Base-by-base conservation (phyloP, 2,888 invertebrate species). In the Nomada lathburiana region DNA sequence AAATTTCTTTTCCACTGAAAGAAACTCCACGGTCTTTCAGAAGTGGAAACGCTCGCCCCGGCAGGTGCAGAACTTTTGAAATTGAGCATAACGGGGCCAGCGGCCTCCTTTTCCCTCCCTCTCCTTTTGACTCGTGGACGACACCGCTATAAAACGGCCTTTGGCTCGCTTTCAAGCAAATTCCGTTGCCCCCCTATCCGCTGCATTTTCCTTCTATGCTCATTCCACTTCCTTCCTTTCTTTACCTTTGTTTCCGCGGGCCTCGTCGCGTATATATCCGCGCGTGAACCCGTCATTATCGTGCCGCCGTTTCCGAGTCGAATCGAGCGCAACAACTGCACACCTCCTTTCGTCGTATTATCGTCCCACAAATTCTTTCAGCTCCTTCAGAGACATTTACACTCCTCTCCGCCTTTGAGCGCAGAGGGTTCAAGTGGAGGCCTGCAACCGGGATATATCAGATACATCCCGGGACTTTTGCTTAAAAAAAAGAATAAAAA, bases 31-130 rank as follows among this genome's bases (percentile, higher is more conserved):
- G 26, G 26, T 73, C 75, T 78, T 75, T 69, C 74, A 74, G 29
- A 83, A 76, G 79, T 71, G 70, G 72, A 62, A 62, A 53, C 55
- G 47, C 63, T 36, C 76, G 67, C 42, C 57, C 62, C 72, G 65
- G 69, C 77, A 72, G 80, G 73, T 47, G 67, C 76, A 59, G 60
- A 81, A 86, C 78, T 86, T 84, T 81, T 75, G 75, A 77, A 80
- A 84, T 71, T 62, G 68, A 78, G 78, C 76, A 78, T 74, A 78
- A 82, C 74, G 70, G 65, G 73, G 73, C 44, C 80, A 73, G 72
- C 79, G n/a, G 50, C 29, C 36, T 50, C 50, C 47, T 18, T 26
- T 69, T 44, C 13, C 23, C 63, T 47, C 69, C 76, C 55, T 65
- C 63, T 26, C 55, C 44, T 64, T 75, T 23, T 20, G 18, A n/a